Evolutionary conservation across 2,888 invertebrate species (phyloP).

Genomic region (Cheilosia soror): DNA sequence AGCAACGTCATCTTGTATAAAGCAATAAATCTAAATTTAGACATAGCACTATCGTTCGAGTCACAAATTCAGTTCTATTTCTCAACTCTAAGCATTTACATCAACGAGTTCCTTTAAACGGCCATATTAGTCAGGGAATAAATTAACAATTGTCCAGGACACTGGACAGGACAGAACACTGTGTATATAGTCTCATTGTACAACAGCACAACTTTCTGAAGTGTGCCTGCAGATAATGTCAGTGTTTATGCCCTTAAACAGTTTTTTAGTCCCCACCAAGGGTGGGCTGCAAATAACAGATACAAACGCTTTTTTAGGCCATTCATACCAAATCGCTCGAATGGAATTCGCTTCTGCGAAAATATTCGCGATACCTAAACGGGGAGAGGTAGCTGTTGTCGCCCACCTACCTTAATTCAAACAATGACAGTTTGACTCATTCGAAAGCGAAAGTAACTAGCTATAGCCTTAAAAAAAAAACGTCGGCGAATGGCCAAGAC

Average conservation of each 20-base stretch:
- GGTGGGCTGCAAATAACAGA: neutral
- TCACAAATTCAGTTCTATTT: neutral
- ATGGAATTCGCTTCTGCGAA: slow-evolving; percentile 39
- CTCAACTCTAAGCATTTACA: neutral
- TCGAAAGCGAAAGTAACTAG: slow-evolving; percentile 56
- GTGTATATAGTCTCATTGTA: no score
- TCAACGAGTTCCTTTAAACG: neutral
- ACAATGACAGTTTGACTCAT: slow-evolving; percentile 63
- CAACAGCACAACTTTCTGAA: slow-evolving; percentile 3
- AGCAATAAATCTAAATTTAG: slow-evolving; percentile 8
- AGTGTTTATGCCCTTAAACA: slow-evolving; percentile 2
- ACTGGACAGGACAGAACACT: neutral
- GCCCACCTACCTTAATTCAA: slow-evolving; percentile 31
- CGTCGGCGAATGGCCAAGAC: slow-evolving; percentile 5
- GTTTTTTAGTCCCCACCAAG: neutral
- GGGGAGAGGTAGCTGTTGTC: slow-evolving; percentile 9
- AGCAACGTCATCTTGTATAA: neutral
- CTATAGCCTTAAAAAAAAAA: slow-evolving; percentile 52
- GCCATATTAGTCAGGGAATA: neutral
- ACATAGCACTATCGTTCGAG: neutral
- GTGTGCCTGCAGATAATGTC: slow-evolving; percentile 42
- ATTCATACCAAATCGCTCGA: slow-evolving; percentile 37
- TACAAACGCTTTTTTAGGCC: slow-evolving; percentile 38
- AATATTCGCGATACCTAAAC: slow-evolving; percentile 1
- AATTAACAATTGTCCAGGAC: neutral